Conservation (phyloP, 1,140 invertebrate genomes). For the Drosophila rufa region DNA sequence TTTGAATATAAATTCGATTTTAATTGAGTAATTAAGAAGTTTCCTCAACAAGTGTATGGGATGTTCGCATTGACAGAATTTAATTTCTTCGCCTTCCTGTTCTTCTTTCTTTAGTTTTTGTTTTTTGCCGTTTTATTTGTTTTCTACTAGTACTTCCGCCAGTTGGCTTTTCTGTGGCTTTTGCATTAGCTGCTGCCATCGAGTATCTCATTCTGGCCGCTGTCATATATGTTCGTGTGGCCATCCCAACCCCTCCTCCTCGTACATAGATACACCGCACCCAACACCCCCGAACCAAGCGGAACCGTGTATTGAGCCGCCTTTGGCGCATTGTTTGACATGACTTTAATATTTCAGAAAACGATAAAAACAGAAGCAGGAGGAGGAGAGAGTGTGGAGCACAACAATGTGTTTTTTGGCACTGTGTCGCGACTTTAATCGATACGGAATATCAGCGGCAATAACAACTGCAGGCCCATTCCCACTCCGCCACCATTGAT, state of each 20-base stretch:
- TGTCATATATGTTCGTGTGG: constrained; percentile 43
- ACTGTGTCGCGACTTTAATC: constrained; percentile 70
- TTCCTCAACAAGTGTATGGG: constrained; percentile 20
- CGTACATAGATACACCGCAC: neutral
- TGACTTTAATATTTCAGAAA: constrained; percentile 68
- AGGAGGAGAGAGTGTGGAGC: constrained; percentile 4
- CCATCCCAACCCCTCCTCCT: constrained; percentile 5
- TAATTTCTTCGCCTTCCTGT: constrained; percentile 38
- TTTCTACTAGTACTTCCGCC: constrained; percentile 52
- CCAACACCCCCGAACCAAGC: constrained; percentile 5
- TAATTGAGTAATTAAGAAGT: constrained; percentile 1
- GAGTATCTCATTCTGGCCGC: constrained; percentile 29
- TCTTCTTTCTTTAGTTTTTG: constrained; percentile 2
- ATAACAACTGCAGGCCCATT: constrained; percentile 49
- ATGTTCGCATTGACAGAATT: constrained; percentile 27
- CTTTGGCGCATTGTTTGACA: constrained; percentile 80
- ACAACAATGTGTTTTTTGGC: constrained; percentile 57
- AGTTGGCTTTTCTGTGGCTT: constrained; percentile 48
- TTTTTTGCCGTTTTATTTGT: constrained; percentile 40
- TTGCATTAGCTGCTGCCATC: constrained; percentile 67
- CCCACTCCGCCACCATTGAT: constrained; percentile 31
- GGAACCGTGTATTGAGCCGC: constrained; percentile 48
- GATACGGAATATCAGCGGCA: constrained; percentile 58
- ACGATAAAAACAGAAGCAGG: constrained; percentile 54
- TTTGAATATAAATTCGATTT: neutral